Base-by-base conservation (phyloP, 2,888 invertebrate species). In the Cataglyphis altisquamis region DNA sequence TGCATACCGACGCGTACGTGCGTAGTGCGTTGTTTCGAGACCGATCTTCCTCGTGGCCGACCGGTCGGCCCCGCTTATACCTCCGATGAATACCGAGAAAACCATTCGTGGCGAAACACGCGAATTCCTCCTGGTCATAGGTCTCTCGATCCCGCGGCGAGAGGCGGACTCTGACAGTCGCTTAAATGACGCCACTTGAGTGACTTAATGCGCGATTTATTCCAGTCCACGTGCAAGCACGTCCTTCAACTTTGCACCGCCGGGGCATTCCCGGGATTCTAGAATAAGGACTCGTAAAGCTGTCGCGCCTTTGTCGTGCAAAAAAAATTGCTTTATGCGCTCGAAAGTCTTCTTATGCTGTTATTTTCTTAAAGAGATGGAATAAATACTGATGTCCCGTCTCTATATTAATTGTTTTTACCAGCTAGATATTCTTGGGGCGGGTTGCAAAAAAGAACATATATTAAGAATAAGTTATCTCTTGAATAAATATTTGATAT, bases 1-100 rank as follows among this genome's bases (percentile, higher is more conserved):
- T 68, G 52, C 89, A 89, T 89, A 87, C 89, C 89, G 21, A 48
- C 75, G 82, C 88, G 89, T 84, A 83, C 86, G 63, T 57, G 67
- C 52, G 60, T 78, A 82, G 82, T n/a, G 60, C 70, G 86, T 83
- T 83, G 74, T 83, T 84, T 89, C 83, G 77, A 78, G 86, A 84
- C 86, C 88, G 88, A 89, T 85, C 88, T 78, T 83, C 83, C 41
- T 55, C 82, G 55, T 55, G 70, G 45, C 15, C 77, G 41, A 29
- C 48, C 5, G 70, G 21, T 6, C 67, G 21, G 74, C 66, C 29
- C 73, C 64, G 67, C 81, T 66, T 82, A 36, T 36, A 78, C 73
- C 73, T 82, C 68, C 86, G 73, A 64, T 57, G 64, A 63, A 77
- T 82, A 77, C 64, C 77, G 48, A 75, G 85, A 81, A 72, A 83